Conservation (phyloP, 2,888 invertebrate species). For the Chaetoderma sp. region DNA sequence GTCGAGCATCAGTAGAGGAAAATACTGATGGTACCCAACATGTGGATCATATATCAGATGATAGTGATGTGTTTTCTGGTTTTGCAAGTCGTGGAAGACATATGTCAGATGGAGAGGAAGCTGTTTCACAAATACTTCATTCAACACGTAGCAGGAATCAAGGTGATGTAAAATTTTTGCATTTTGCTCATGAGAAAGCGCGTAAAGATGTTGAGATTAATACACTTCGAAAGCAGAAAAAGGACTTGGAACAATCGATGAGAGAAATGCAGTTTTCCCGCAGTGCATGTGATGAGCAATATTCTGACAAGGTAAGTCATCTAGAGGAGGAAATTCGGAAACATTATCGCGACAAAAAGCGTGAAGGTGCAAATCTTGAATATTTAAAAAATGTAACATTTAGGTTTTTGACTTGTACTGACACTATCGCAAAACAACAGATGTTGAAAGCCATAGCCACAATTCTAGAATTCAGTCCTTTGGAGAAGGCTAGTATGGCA, state of each 20-base stretch:
- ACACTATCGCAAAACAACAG: slow-evolving; percentile 79
- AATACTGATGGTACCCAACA: background rate
- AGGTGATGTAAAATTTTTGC: slow-evolving; percentile 74
- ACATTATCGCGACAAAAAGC: slow-evolving; percentile 71
- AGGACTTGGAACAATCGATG: slow-evolving; percentile 72
- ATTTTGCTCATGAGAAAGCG: slow-evolving; percentile 86
- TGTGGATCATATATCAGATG: background rate
- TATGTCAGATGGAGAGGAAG: slow-evolving; percentile 46
- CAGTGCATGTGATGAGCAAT: slow-evolving; percentile 69
- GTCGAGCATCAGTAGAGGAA: slow-evolving; percentile 1
- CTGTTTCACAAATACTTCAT: slow-evolving; percentile 46
- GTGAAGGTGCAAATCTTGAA: slow-evolving; percentile 88
- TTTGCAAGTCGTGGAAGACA: slow-evolving; percentile 3
- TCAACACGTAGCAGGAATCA: slow-evolving; percentile 61
- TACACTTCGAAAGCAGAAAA: slow-evolving; percentile 79
- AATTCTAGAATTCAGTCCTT: slow-evolving; percentile 82
- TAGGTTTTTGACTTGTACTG: slow-evolving; percentile 81
- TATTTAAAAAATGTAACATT: slow-evolving; percentile 91
- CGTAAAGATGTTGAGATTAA: slow-evolving; percentile 84
- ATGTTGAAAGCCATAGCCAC: slow-evolving; percentile 92
- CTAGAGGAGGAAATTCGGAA: slow-evolving; percentile 72
- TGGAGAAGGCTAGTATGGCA: slow-evolving; percentile 75
- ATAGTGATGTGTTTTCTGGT: background rate
- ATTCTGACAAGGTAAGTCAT: slow-evolving; percentile 71
- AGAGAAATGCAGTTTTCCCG: slow-evolving; percentile 72